These are phyloP conservation scores for Lepus europaeus DNA, from an alignment of 2,113 vertebrate species.

Conservation along the genomic window DNA sequence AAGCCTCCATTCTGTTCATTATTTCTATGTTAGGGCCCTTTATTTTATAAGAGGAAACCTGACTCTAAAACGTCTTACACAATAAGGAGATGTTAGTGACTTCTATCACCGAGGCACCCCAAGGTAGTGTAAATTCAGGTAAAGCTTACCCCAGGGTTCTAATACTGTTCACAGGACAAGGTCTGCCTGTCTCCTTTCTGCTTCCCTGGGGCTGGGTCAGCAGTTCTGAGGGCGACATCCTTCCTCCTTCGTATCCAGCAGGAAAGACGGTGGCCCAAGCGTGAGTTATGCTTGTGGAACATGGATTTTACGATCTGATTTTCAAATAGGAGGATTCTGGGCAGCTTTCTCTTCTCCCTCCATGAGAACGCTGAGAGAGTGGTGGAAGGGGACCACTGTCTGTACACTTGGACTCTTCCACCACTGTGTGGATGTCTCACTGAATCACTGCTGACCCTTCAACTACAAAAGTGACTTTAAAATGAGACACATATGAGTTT, in stretches of 20 bases:
- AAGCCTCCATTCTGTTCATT: background rate
- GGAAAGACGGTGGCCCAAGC: background rate
- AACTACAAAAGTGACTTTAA: constrained; percentile 10
- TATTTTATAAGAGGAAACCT: background rate
- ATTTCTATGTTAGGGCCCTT: background rate
- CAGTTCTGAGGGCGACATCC: background rate
- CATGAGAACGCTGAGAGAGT: background rate
- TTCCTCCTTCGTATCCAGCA: background rate
- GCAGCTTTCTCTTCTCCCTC: background rate
- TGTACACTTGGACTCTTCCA: background rate
- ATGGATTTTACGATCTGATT: background rate
- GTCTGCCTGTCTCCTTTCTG: background rate
- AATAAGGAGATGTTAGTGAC: background rate
- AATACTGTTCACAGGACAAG: background rate
- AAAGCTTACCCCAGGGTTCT: background rate
- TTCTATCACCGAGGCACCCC: background rate
- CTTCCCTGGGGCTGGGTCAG: background rate
- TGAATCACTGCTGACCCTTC: background rate
- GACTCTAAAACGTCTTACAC: background rate
- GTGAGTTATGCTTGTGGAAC: background rate
- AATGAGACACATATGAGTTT: background rate
- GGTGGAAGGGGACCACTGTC: background rate
- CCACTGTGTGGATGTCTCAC: background rate
- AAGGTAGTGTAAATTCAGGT: background rate
- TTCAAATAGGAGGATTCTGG: background rate